A percentile compares a stretch with the other conserved stretches of the same genome.
These are phyloP conservation scores for Pegea sp. DNA, from an alignment of 23 tunicate species.

Conservation along the genomic window DNA sequence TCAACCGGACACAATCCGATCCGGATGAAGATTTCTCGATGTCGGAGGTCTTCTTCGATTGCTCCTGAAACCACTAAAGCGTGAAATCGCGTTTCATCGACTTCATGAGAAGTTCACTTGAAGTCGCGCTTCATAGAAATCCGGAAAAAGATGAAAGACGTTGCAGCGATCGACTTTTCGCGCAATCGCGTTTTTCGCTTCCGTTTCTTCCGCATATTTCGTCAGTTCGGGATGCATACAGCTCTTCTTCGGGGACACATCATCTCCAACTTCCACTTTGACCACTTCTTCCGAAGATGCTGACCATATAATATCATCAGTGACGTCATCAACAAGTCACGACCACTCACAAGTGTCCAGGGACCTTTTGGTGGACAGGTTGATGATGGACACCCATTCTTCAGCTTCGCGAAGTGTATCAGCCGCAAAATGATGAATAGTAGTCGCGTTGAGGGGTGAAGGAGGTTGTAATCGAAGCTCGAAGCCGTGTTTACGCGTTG, in stretches of 20 bases:
- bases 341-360: too few species aligned
- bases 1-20: too few species aligned
- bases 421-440: conserved; percentile 53
- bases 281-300: not conserved
- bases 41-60: too few species aligned
- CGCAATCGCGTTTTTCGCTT: conserved; percentile 43
- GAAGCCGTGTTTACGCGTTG: conserved; percentile 47
- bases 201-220: conserved; percentile 75
- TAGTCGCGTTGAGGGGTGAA: too few species aligned
- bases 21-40: too few species aligned
- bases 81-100: too few species aligned
- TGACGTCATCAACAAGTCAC: not conserved
- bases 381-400: conserved; percentile 72
- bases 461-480: conserved; percentile 86
- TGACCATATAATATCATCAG: not conserved
- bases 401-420: conserved; percentile 58
- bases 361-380: conserved; percentile 45
- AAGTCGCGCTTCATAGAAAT: conserved; percentile 21
- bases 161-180: conserved; percentile 39
- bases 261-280: too few species aligned
- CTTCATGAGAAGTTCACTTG: too few species aligned
- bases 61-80: too few species aligned
- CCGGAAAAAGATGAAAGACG: conserved; percentile 38
- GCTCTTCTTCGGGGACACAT: too few species aligned
- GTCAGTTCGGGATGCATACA: conserved; percentile 86